A percentile compares a stretch with the other conserved stretches of the same genome.
Evolutionary conservation across 2,113 vertebrate species (phyloP).

Genomic region (Smithornis capensis): DNA sequence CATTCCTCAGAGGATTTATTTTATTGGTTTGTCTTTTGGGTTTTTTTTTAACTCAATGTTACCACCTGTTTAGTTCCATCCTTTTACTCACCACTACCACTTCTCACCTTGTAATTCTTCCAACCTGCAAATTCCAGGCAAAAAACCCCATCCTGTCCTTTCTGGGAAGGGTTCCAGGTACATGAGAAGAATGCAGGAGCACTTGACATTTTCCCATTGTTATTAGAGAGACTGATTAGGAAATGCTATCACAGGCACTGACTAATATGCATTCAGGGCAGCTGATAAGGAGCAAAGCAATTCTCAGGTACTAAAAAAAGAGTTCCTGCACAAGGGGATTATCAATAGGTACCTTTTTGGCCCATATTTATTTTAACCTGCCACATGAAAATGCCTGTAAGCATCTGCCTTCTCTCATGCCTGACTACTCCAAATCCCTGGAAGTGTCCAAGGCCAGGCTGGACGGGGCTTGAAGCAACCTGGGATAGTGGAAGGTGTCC

Average conservation of each 20-base stretch:
- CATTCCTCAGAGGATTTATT: not conserved
- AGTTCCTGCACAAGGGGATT: not conserved
- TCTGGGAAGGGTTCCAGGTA: not conserved
- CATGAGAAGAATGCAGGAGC: not conserved
- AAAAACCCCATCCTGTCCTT: not conserved
- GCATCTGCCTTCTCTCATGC: not conserved
- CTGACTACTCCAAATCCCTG: not conserved
- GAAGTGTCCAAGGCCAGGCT: not conserved
- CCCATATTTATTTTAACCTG: not conserved
- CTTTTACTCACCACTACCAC: not conserved
- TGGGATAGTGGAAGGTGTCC: not conserved
- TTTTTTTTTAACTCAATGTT: not conserved
- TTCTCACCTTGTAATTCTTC: conserved; percentile 7
- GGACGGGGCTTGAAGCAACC: not conserved
- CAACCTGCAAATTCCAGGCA: not conserved
- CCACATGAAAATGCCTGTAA: not conserved
- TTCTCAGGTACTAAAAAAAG: conserved; percentile 2
- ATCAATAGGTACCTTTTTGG: not conserved
- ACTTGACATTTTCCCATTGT: conserved; percentile 42
- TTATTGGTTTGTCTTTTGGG: not conserved
- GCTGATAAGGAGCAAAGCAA: not conserved
- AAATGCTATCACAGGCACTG: not conserved
- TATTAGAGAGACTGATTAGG: not conserved
- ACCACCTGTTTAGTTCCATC: not conserved
- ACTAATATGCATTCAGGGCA: conserved; percentile 42